These are phyloP conservation scores for Ridgeia piscesae DNA, from an alignment of 1,140 invertebrate genomes.

Conservation along the genomic window DNA sequence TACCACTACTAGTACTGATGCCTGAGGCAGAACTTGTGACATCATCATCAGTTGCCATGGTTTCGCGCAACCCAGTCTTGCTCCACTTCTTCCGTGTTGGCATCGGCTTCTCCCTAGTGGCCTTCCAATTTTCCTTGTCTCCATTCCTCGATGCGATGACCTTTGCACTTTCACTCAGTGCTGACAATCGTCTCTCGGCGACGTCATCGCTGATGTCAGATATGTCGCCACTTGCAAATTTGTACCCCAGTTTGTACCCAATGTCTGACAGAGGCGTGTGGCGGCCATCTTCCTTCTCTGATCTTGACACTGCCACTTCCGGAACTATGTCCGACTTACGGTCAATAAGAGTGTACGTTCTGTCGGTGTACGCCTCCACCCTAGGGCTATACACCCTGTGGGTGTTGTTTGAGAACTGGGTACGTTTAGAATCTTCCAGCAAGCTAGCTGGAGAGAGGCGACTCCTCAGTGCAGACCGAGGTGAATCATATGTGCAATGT, in stretches of 20 bases:
- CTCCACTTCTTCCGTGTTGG: background rate
- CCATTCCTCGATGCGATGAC: background rate
- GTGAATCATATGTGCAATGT: background rate
- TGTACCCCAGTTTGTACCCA: constrained; percentile 1
- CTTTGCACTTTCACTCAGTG: background rate
- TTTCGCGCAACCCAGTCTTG: background rate
- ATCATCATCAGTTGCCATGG: background rate
- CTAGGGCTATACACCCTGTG: background rate
- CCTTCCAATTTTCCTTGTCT: constrained; percentile 5
- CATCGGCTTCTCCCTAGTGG: background rate
- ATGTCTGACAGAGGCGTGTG: background rate
- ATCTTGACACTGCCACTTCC: background rate
- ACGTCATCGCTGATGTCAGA: background rate
- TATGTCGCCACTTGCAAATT: constrained; percentile 9
- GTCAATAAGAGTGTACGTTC: background rate
- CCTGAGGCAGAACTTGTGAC: background rate
- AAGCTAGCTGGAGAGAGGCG: background rate
- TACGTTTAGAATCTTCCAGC: background rate
- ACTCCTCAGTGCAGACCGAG: background rate
- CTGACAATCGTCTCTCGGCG: background rate
- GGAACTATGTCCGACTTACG: too few species aligned
- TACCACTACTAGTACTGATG: background rate
- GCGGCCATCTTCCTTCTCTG: background rate
- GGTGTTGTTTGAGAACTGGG: background rate
- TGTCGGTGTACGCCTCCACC: background rate